phyloP scores from a whole-genome alignment of 2,888 invertebrate species.

The Perithous albicinctus region DNA sequence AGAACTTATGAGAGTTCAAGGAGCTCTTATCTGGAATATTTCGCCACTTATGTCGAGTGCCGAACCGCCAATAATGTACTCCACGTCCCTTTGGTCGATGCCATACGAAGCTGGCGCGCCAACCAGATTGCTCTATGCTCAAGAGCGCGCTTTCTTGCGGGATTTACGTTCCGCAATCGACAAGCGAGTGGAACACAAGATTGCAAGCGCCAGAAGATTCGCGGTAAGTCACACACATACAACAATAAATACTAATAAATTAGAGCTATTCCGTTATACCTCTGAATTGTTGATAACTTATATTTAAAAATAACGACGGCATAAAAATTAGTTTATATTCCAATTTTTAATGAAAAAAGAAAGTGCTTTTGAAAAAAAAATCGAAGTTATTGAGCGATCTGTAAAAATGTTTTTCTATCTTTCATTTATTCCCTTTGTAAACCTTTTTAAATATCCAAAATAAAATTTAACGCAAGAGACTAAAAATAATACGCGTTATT shows the following conservation, averaged over 20 bases:
- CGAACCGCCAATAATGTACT: constrained; percentile 97
- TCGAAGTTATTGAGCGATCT: no score
- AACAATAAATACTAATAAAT: no score
- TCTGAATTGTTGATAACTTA: no score
- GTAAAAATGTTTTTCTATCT: no score
- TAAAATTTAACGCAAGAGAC: no score
- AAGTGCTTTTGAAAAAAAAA: no score
- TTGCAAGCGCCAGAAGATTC: constrained; percentile 96
- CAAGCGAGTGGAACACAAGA: constrained; percentile 96
- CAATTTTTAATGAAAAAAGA: no score
- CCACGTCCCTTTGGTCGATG: constrained; percentile 94
- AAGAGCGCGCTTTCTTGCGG: constrained; percentile 94
- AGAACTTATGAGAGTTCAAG: constrained; percentile 96
- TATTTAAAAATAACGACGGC: no score
- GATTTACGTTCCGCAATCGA: constrained; percentile 95
- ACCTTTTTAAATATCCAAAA: no score
- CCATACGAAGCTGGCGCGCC: constrained; percentile 94
- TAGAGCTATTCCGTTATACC: not conserved
- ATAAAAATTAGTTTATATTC: no score
- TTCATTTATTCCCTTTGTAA: no score
- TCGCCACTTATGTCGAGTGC: constrained; percentile 98
- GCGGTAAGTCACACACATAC: constrained; percentile 89
- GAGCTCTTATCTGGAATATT: constrained; percentile 97
- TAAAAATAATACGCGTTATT: no score
- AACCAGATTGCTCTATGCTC: constrained; percentile 92